phyloP scores from a whole-genome alignment of 2,888 invertebrate genomes.

The Neoscelio sp. region DNA sequence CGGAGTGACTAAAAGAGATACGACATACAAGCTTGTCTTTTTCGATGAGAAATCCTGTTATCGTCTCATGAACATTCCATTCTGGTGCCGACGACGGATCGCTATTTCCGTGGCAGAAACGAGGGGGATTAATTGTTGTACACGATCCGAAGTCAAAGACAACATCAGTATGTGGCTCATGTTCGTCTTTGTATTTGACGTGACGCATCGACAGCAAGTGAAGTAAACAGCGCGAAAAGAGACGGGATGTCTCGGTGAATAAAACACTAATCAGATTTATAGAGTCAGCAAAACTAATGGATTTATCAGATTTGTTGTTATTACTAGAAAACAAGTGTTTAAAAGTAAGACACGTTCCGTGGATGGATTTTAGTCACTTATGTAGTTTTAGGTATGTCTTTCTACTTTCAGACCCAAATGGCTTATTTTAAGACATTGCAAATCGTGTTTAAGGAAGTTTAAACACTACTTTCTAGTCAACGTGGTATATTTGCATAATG shows the following conservation, averaged over 20 bases:
- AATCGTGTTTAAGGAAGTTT: no score
- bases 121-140: conserved; percentile 55
- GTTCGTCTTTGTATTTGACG: conserved; percentile 34
- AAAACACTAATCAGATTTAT: no score
- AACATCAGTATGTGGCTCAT: conserved; percentile 53
- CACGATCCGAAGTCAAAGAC: conserved; percentile 44
- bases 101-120: conserved; percentile 48
- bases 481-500: no score
- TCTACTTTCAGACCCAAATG: no score
- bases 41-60: conserved; percentile 55
- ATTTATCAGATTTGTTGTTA: no score
- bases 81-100: conserved; percentile 48
- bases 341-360: no score
- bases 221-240: conserved; percentile 6
- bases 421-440: no score
- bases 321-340: no score
- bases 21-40: conserved; percentile 19
- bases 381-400: no score
- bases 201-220: conserved; percentile 21
- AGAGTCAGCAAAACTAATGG: no score
- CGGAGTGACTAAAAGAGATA: conserved; percentile 52
- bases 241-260: conserved; percentile 7
- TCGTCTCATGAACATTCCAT: conserved; percentile 62
- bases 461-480: no score
- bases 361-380: no score